Evolutionary conservation across 2,888 invertebrate species (phyloP).

Genomic region (Chrysotoxum bicinctum): DNA sequence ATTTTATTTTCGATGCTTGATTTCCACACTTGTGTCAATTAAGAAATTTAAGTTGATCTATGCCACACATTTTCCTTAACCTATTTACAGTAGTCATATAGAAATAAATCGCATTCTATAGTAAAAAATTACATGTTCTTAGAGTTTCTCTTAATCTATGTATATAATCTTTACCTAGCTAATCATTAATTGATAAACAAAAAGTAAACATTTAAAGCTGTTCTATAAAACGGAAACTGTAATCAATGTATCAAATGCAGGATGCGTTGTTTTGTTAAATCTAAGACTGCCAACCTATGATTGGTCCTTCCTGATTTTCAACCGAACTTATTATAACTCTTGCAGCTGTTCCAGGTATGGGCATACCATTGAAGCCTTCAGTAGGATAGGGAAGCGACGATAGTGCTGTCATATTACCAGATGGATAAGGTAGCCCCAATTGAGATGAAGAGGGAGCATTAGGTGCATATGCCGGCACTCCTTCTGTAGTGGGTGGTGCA

Average conservation of each 20-base stretch:
- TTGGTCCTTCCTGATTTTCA: neutral
- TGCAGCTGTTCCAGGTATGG: neutral
- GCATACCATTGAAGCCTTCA: neutral
- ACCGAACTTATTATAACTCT: neutral
- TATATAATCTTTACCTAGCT: neutral
- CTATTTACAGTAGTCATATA: no score
- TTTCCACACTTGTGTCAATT: no score
- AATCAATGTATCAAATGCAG: neutral
- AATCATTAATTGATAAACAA: neutral
- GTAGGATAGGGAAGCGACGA: constrained; percentile 34
- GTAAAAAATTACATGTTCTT: no score
- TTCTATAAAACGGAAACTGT: neutral
- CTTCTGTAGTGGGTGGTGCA: neutral
- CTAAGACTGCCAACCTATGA: constrained; percentile 24
- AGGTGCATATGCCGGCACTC: neutral
- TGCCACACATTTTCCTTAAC: no score
- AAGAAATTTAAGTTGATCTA: no score
- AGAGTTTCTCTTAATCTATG: no score
- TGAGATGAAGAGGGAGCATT: neutral
- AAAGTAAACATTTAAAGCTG: neutral
- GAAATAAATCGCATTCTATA: no score
- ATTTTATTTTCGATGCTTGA: no score
- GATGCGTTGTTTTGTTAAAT: neutral
- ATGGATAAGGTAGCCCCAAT: constrained; percentile 5
- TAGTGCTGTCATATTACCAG: neutral